A percentile compares a stretch with the other conserved stretches of the same genome.
Evolutionary conservation across 2,888 invertebrate species (phyloP).

Genomic region (Stenoptilia bipunctidactyla): DNA sequence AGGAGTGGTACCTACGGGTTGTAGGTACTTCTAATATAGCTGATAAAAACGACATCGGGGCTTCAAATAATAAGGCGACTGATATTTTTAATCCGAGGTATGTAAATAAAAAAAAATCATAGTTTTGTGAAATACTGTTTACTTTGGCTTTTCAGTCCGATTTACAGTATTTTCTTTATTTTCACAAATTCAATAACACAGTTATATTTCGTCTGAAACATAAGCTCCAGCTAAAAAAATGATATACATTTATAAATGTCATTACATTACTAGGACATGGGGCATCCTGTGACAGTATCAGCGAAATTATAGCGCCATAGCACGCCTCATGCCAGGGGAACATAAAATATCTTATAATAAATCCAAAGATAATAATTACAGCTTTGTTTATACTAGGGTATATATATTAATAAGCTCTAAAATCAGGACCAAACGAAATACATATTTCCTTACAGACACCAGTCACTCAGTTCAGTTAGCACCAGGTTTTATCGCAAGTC

Average conservation of each 20-base stretch:
- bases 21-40: too few relatives aligned
- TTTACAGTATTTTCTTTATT: slow-evolving; percentile 62
- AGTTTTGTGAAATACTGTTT: slow-evolving; percentile 64
- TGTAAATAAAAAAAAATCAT: slow-evolving; percentile 24
- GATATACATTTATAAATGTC: slow-evolving; percentile 1
- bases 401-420: slow-evolving; percentile 70
- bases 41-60: too few relatives aligned
- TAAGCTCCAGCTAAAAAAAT: slow-evolving; percentile 29
- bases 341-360: slow-evolving; percentile 56
- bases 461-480: slow-evolving; percentile 59
- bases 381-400: slow-evolving; percentile 53
- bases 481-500: slow-evolving; percentile 39
- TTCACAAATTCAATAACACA: slow-evolving; percentile 62
- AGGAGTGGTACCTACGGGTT: too few relatives aligned
- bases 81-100: too few relatives aligned
- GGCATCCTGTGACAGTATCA: slow-evolving; percentile 24
- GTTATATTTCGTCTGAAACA: slow-evolving; percentile 51
- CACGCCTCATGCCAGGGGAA: slow-evolving; percentile 30
- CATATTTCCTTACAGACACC: slow-evolving; percentile 47
- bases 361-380: slow-evolving; percentile 63
- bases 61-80: too few relatives aligned
- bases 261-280: slow-evolving; percentile 21
- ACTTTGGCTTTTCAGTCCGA: slow-evolving; percentile 69
- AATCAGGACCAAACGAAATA: slow-evolving; percentile 63
- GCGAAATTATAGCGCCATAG: slow-evolving; percentile 22